These are phyloP conservation scores for Smittia aterrima DNA, from an alignment of 2,888 invertebrate genomes.

Conservation along the genomic window DNA sequence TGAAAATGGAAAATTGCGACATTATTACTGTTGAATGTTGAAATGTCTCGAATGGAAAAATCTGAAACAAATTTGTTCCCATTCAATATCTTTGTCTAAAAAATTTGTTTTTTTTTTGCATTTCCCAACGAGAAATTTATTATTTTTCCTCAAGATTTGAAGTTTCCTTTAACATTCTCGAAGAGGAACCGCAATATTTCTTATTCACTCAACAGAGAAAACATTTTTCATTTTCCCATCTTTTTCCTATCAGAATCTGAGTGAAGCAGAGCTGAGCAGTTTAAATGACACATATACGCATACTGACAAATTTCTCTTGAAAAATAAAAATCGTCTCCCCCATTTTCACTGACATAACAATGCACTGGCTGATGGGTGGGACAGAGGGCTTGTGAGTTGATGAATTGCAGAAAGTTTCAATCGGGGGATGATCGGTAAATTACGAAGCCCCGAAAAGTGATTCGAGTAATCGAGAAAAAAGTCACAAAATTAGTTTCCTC, in stretches of 20 bases:
- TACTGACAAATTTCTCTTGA: slow-evolving; percentile 2
- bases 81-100: too few relatives aligned
- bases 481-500: too few relatives aligned
- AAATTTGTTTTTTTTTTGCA: too few relatives aligned
- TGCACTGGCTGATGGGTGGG: not conserved
- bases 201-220: not conserved
- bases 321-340: not conserved
- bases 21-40: slow-evolving; percentile 27
- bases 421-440: not conserved
- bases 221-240: slow-evolving; percentile 21
- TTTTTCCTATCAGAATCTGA: not conserved
- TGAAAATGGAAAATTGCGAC: not conserved
- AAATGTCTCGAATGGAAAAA: too few relatives aligned
- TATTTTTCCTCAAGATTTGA: too few relatives aligned
- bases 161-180: too few relatives aligned
- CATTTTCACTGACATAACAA: not conserved
- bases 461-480: too few relatives aligned
- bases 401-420: slow-evolving; percentile 36
- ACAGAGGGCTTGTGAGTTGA: slow-evolving; percentile 17
- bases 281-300: slow-evolving; percentile 21
- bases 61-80: too few relatives aligned
- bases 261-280: not conserved
- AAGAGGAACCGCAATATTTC: too few relatives aligned
- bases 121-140: too few relatives aligned
- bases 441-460: too few relatives aligned